Evolutionary conservation across 2,888 invertebrate genomes (phyloP).

Genomic region (Drosophila nigritarsus): DNA sequence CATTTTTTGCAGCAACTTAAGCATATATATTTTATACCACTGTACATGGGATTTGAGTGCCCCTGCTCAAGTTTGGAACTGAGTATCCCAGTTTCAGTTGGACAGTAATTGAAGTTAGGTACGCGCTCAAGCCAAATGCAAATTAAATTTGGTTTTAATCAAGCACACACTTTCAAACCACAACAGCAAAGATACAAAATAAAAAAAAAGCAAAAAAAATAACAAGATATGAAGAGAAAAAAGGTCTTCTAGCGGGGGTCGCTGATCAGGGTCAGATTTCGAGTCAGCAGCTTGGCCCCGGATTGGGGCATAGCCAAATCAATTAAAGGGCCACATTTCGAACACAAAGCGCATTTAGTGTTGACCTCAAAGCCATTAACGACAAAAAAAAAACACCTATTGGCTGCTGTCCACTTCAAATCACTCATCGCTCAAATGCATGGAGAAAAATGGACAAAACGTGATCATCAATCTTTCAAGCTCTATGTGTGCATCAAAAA

Average conservation of each 20-base stretch:
- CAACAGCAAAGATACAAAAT: constrained; percentile 12
- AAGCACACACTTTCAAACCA: constrained; percentile 50
- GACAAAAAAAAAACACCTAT: constrained; percentile 21
- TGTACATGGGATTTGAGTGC: constrained; percentile 27
- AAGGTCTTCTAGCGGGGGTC: constrained; percentile 55
- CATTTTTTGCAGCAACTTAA: neutral
- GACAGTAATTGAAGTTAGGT: constrained; percentile 68
- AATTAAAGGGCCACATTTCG: constrained; percentile 69
- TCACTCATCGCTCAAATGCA: constrained; percentile 48
- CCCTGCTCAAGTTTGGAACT: constrained; percentile 19
- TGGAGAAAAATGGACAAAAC: constrained; percentile 48
- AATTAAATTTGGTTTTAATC: constrained; percentile 78
- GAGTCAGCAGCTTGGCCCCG: constrained; percentile 30
- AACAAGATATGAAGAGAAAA: constrained; percentile 16
- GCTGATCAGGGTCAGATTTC: constrained; percentile 44
- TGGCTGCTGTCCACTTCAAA: constrained; percentile 47
- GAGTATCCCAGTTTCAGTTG: constrained; percentile 35
- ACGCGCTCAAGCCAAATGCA: constrained; percentile 58
- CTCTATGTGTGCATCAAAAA: constrained; percentile 55
- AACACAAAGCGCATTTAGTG: constrained; percentile 48
- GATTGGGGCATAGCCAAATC: constrained; percentile 54
- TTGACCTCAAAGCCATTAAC: constrained; percentile 46
- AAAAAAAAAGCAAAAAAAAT: constrained; percentile 3
- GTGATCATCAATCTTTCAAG: constrained; percentile 66
- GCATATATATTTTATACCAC: neutral